Percentiles rank a stretch among this genome's conserved stretches.
These are phyloP conservation scores for Andrena bucephala DNA, from an alignment of 2,888 invertebrate genomes.

Conservation along the genomic window DNA sequence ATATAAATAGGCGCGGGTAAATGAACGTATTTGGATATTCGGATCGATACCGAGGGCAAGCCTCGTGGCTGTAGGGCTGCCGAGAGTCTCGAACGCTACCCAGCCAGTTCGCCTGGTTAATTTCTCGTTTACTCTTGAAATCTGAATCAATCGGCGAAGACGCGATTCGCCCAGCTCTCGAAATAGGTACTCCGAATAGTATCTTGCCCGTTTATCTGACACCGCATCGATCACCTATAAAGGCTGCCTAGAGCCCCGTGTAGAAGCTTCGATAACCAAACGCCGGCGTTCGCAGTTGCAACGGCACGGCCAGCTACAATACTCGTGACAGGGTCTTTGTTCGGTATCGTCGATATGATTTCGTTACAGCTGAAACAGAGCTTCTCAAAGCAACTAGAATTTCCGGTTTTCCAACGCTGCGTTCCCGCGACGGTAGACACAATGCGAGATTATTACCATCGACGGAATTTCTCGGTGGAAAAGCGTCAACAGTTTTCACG, in stretches of 20 bases:
- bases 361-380: neutral
- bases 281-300: constrained; percentile 29
- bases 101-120: neutral
- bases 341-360: constrained; percentile 34
- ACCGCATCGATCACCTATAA: constrained; percentile 56
- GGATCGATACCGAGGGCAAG: neutral
- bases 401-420: too few species aligned
- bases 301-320: constrained; percentile 19
- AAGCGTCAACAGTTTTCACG: neutral
- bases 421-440: neutral
- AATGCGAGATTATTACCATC: neutral
- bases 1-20: neutral
- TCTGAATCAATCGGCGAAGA: constrained; percentile 19
- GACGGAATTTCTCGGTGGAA: neutral
- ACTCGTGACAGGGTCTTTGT: constrained; percentile 52
- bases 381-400: neutral
- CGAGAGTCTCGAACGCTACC: too few species aligned
- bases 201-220: constrained; percentile 47
- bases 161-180: constrained; percentile 11
- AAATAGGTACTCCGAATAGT: constrained; percentile 35
- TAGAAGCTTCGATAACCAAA: constrained; percentile 35
- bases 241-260: constrained; percentile 26
- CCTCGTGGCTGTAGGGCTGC: neutral
- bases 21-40: neutral
- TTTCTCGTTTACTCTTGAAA: neutral